Evolutionary conservation across 2,113 vertebrate species (phyloP), one percentile per base, ranked within the genome.

Genomic region (Gnathonemus echidnorhynchus): DNA sequence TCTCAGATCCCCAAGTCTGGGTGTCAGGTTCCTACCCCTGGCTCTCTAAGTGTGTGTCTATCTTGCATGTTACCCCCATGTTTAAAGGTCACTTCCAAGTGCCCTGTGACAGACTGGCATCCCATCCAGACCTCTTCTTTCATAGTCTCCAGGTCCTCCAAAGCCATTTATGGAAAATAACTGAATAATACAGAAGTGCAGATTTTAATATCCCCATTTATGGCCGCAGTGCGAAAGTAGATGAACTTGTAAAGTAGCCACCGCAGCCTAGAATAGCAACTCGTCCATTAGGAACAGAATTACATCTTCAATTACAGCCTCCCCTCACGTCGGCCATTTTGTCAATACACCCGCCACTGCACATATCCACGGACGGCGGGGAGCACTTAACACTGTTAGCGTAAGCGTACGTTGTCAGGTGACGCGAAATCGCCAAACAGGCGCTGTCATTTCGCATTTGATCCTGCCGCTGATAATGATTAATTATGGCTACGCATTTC

Each of bases 401-500:
- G 92, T 91, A 91, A 87, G 89, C 66, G 91, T 88, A 85, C 19
- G 42, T 13, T 48, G 66, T n/a, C 52, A 90, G 88, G 77, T 89
- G 92, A 92, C 88, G 90, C 50, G 91, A 92, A 87, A 91, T 90
- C 92, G 91, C 88, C 87, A 89, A 93, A 92, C 89, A 90, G 90
- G 53, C 91, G 90, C 93, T 94, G 93, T 93, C 95, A 92, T 90
- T 90, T 91, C 92, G 91, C 91, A 92, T 92, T 91, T 92, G 93
- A 94, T 92, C 93, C 91, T 91, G 92, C 91, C 92, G 45, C 92
- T 83, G 92, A 94, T 91, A 66, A 91, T 94, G 94, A 95, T 94
- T 94, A 94, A 94, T 95, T 70, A 91, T 87, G 27, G 89, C 91
- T 91, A 53, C 89, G 91, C 53, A 92, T 93, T 92, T 93, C 92